These are phyloP conservation scores for Lagocephalus sceleratus DNA, from an alignment of 2,797 vertebrate genomes.

Conservation along the genomic window DNA sequence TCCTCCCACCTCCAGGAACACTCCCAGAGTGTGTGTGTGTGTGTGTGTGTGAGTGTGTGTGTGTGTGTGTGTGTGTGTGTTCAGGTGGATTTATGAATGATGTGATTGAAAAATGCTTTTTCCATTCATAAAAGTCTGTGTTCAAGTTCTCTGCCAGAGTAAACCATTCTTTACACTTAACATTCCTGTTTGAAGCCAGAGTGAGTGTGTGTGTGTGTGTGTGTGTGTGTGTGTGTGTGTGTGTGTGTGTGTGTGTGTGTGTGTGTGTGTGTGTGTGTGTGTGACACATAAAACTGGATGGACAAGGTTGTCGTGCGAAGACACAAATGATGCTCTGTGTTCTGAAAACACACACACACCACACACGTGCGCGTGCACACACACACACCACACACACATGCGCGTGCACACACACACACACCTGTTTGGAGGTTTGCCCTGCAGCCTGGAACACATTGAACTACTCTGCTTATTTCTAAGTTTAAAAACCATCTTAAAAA, in stretches of 20 bases:
- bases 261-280: slow-evolving; percentile 11
- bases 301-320: slow-evolving; percentile 55
- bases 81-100: slow-evolving; percentile 72
- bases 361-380: slow-evolving; percentile 8
- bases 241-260: neutral
- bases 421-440: too few relatives aligned
- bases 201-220: slow-evolving; percentile 45
- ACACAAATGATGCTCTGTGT: slow-evolving; percentile 54
- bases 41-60: too few relatives aligned
- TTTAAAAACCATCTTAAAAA: too few relatives aligned
- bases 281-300: slow-evolving; percentile 72
- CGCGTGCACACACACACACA: too few relatives aligned
- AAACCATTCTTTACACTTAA: slow-evolving; percentile 71
- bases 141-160: slow-evolving; percentile 16
- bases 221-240: neutral
- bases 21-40: too few relatives aligned
- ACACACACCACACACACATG: slow-evolving; percentile 30
- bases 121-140: slow-evolving; percentile 71
- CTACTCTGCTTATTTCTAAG: too few relatives aligned
- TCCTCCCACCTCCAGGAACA: too few relatives aligned
- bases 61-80: too few relatives aligned
- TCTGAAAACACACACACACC: slow-evolving; percentile 19
- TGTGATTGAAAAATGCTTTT: slow-evolving; percentile 23
- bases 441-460: too few relatives aligned
- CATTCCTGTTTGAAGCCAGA: slow-evolving; percentile 71